These are phyloP conservation scores for Trissolcus japonicus DNA, from an alignment of 2,888 invertebrate species.

Conservation along the genomic window DNA sequence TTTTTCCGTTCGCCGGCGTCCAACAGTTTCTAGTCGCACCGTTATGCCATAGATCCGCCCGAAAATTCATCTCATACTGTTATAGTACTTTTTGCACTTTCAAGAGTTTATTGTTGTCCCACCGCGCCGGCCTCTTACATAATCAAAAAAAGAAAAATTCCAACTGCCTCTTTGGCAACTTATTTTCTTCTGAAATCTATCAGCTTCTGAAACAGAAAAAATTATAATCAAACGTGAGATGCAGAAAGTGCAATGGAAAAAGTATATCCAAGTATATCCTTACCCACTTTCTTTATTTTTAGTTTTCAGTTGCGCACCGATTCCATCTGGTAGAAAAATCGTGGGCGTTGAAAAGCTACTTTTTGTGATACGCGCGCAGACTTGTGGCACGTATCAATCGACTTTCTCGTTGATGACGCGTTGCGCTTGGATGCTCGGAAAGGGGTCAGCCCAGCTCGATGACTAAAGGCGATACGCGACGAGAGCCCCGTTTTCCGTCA, in stretches of 20 bases:
- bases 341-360: constrained; percentile 10
- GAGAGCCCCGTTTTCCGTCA: constrained; percentile 17
- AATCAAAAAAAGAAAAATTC: too few species aligned
- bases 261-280: too few species aligned
- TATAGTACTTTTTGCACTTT: not conserved
- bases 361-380: constrained; percentile 9
- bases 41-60: constrained; percentile 24
- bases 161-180: too few species aligned
- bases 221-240: too few species aligned
- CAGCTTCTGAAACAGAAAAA: too few species aligned
- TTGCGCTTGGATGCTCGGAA: constrained; percentile 32
- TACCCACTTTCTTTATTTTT: too few species aligned
- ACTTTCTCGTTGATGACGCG: constrained; percentile 54
- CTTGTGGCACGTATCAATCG: constrained; percentile 25
- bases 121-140: too few species aligned
- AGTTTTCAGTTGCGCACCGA: too few species aligned
- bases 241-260: too few species aligned
- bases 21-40: constrained; percentile 25
- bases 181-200: too few species aligned
- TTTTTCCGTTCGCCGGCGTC: constrained; percentile 25
- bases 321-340: not conserved
- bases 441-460: constrained; percentile 39
- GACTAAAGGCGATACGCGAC: constrained; percentile 46
- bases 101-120: too few species aligned
- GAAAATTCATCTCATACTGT: constrained; percentile 1